Conservation (phyloP, 2,888 invertebrate genomes). For the Galerucella nymphaeae region DNA sequence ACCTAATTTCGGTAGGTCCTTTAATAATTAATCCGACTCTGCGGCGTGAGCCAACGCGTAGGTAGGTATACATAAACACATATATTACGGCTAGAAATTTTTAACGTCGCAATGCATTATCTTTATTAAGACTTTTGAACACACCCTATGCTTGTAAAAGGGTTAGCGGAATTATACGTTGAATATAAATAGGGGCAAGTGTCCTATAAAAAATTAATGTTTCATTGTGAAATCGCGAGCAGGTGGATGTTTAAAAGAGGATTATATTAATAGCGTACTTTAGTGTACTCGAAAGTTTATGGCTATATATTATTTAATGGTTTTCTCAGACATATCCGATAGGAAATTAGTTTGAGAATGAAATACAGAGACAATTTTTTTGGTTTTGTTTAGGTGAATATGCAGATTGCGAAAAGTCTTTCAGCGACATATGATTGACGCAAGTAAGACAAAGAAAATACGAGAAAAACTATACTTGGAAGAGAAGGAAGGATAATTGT, state of each 20-base stretch:
- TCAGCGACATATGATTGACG: too few relatives aligned
- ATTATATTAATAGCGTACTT: constrained; percentile 32
- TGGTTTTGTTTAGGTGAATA: too few relatives aligned
- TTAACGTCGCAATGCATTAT: constrained; percentile 49
- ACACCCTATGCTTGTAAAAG: constrained; percentile 47
- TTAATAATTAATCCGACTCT: constrained; percentile 13
- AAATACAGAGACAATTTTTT: too few relatives aligned
- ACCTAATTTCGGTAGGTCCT: too few relatives aligned
- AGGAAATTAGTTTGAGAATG: neutral
- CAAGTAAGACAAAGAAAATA: too few relatives aligned
- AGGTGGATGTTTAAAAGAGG: constrained; percentile 30
- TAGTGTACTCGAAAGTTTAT: constrained; percentile 20
- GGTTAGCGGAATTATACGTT: constrained; percentile 40
- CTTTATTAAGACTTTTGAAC: constrained; percentile 51
- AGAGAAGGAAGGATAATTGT: too few relatives aligned
- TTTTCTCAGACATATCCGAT: neutral
- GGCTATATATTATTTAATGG: constrained; percentile 10
- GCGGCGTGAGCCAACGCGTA: neutral
- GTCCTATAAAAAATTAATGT: constrained; percentile 42
- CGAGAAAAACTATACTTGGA: too few relatives aligned
- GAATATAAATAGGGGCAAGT: constrained; percentile 43
- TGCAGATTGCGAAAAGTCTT: too few relatives aligned
- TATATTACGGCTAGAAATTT: constrained; percentile 33
- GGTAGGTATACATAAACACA: neutral
- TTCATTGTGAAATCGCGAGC: constrained; percentile 31